These are phyloP conservation scores for Syndactyla subalaris DNA, from an alignment of 2,797 vertebrate species.

Conservation along the genomic window DNA sequence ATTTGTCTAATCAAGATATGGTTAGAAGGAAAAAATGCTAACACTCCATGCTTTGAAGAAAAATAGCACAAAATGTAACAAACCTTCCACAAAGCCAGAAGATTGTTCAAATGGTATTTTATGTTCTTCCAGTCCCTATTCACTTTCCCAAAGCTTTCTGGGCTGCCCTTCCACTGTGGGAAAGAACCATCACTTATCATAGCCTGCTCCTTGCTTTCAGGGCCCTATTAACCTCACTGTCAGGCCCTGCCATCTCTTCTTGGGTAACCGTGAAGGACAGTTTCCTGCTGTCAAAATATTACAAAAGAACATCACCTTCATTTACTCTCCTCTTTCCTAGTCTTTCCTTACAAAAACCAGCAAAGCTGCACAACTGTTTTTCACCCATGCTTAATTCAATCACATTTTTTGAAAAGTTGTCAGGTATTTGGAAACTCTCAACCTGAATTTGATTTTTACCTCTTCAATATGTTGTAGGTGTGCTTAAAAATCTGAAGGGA, in stretches of 20 bases:
- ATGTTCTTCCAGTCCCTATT: background rate
- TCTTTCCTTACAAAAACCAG: background rate
- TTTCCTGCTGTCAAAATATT: background rate
- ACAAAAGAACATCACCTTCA: background rate
- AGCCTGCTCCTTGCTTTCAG: conserved; percentile 13
- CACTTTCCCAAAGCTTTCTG: background rate
- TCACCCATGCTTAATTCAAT: background rate
- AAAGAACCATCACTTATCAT: conserved; percentile 52
- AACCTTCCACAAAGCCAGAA: background rate
- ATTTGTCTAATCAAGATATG: background rate
- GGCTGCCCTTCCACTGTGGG: background rate
- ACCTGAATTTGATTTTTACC: background rate
- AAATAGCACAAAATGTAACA: background rate
- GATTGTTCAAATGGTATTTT: background rate
- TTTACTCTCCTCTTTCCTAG: background rate
- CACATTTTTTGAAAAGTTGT: background rate
- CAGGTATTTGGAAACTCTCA: background rate
- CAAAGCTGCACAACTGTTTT: background rate
- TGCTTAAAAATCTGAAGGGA: background rate
- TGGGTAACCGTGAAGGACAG: conserved; percentile 42
- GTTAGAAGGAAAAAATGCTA: background rate
- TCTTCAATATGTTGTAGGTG: background rate
- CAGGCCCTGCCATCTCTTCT: conserved; percentile 49
- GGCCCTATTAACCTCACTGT: conserved; percentile 14
- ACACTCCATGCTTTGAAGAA: background rate